These are phyloP conservation scores for Montipora efflorescens DNA, from an alignment of 64 coral and sea anemone genomes.

Conservation along the genomic window DNA sequence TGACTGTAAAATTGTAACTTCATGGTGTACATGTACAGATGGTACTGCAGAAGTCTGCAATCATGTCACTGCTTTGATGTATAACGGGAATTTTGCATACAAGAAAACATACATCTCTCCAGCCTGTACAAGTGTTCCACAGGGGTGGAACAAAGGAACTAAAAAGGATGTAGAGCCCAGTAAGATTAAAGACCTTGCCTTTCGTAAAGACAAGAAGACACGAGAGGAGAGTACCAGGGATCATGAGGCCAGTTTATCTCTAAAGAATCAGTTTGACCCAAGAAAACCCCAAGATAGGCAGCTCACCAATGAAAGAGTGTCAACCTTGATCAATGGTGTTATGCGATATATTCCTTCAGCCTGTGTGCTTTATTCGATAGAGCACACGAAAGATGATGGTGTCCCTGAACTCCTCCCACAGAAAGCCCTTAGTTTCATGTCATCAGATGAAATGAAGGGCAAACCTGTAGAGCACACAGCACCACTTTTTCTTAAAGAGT, in stretches of 20 bases:
- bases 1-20: conserved; percentile 64
- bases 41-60: no score
- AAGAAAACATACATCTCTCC: conserved; percentile 68
- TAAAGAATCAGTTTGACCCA: conserved; percentile 72
- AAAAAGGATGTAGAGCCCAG: conserved; percentile 61
- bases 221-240: conserved; percentile 25
- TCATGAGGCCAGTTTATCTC: not conserved
- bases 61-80: no score
- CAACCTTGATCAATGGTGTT: conserved; percentile 30
- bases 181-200: conserved; percentile 50
- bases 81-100: no score
- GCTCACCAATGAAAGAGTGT: conserved; percentile 48
- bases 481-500: conserved; percentile 39
- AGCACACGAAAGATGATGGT: conserved; percentile 31
- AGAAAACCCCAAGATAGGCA: conserved; percentile 55
- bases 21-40: conserved; percentile 45
- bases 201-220: conserved; percentile 66
- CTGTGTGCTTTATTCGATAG: conserved; percentile 72
- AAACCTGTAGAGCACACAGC: conserved; percentile 54
- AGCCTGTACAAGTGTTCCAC: conserved; percentile 62
- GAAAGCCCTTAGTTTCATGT: conserved; percentile 54
- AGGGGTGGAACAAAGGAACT: conserved; percentile 62
- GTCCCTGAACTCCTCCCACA: conserved; percentile 14
- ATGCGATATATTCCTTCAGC: conserved; percentile 40
- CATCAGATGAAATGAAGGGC: conserved; percentile 58